Base-by-base conservation (phyloP, 2,113 vertebrate species). In the Ariopsis seemanni region DNA sequence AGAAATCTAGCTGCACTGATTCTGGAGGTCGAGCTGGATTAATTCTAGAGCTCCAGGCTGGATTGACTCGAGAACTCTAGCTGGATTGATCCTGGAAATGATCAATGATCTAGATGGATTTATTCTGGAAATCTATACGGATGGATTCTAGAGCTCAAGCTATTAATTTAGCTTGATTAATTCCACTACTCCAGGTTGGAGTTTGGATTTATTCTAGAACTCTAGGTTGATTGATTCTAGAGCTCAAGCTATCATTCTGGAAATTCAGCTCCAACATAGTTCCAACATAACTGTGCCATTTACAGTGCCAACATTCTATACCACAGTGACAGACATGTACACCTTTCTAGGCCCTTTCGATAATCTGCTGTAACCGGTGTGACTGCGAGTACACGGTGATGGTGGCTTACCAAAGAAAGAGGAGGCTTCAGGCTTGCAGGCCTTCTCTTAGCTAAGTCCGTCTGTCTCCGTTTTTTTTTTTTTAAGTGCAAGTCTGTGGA, bases 391-490 rank as follows among this genome's bases (percentile, higher is more conserved):
- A 34, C 27, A 5, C 15, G 20, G n/a, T 18, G 75, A 11, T n/a
- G 10, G 34, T 62, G 42, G 74, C 89, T 90, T 88, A 90, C 87
- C 89, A 74, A 77, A 82, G 89, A 82, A 86, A 89, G 84, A 65
- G 80, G 65, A 88, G 84, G 74, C 85, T 78, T 85, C 85, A 84
- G 86, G 77, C 75, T 85, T 30, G 34, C 52, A 83, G 74, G 67
- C 86, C 82, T 89, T 77, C 72, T 71, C 81, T 78, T 77, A 48
- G 62, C 58, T 83, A 57, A 17, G 77, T 85, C 50, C 25, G n/a
- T 65, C 74, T 50, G 72, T 89, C 71, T 62, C 48, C 72, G 62
- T 65, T 22, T 84, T 58, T 58, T 57, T 42, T 42, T 42, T 42
- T 42, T 42, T 42, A 42, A 74, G 34, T 52, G 67, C 27, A 72